Evolutionary conservation across 2,888 invertebrate genomes (phyloP), one percentile per base, ranked within the genome.

Genomic region (Prenolepis imparis): DNA sequence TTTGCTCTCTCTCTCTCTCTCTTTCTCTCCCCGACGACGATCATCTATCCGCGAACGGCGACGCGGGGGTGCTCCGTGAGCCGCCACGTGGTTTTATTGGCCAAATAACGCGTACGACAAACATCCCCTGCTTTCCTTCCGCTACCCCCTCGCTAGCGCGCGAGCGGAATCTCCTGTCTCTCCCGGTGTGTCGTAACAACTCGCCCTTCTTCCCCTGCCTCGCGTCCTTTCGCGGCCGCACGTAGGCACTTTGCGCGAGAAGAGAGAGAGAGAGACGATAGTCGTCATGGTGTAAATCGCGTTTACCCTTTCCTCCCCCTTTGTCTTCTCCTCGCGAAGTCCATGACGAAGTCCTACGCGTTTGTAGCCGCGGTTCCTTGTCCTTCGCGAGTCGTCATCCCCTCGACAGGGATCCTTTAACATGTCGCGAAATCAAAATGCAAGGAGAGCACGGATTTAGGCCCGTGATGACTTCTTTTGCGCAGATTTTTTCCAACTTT

Each of bases 81-180:
- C 91, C 92, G 88, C 94, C 93, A 94, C 94, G 93, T 94, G 93
- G 92, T 93, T 93, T 93, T 94, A 93, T 94, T 94, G 93, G 94
- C 92, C 94, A 94, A 94, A 94, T 94, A 94, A 93, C 92, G 92
- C 91, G 91, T 91, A 93, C 93, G 93, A 93, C 93, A 94, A 94
- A 94, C 93, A 93, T 92, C 93, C 91, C 61, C 91, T 92, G 88
- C 90, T 82, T 85, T 82, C 57, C 73, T 80, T 73, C 68, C 52
- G 18, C 41, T 55, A n/a, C 61, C 44, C 52, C 63, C n/a, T 12
- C 66, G 21, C 15, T 41, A 57, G 18, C 68, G 41, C 77, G 66
- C 77, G 67, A 74, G 61, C 84, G 39, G 85, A 84, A 80, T 87
- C 81, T 87, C 83, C 70, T 84, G 63, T 80, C 74, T 72, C 72